Evolutionary conservation across 1,140 invertebrate species (phyloP).

Genomic region (Pogonomyrmex barbatus): DNA sequence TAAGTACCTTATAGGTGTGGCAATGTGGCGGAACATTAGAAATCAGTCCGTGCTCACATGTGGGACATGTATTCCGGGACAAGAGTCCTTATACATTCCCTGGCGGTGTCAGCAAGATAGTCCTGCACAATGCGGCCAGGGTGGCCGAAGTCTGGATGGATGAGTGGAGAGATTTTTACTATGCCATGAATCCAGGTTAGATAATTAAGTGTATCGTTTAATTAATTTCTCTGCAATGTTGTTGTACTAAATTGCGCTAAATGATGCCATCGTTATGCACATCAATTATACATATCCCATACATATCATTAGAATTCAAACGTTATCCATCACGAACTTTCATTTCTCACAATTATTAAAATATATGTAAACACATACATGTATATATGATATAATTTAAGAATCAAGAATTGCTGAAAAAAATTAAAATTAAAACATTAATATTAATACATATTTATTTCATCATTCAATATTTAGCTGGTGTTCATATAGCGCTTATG

Average conservation of each 20-base stretch:
- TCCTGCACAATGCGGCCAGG: constrained; percentile 98
- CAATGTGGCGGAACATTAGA: constrained; percentile 98
- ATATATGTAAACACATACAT: not conserved
- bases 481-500: constrained; percentile 37
- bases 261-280: constrained; percentile 40
- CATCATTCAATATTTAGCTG: constrained; percentile 8
- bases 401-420: not conserved
- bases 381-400: not conserved
- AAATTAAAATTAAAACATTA: not conserved
- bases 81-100: constrained; percentile 99
- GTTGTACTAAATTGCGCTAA: constrained; percentile 36
- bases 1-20: constrained; percentile 93
- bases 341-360: not conserved
- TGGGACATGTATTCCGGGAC: constrained; percentile 99
- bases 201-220: constrained; percentile 73
- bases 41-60: constrained; percentile 98
- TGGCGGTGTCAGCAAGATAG: constrained; percentile 98
- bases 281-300: not conserved
- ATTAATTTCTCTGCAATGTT: constrained; percentile 51
- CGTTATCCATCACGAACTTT: not conserved
- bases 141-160: constrained; percentile 99
- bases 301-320: not conserved
- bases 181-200: constrained; percentile 99
- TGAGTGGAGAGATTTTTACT: constrained; percentile 99
- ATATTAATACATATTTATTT: not conserved